Percentiles rank a stretch among this genome's conserved stretches.
These are phyloP conservation scores for Ptyas mucosa DNA, from an alignment of 2,113 vertebrate genomes.

Conservation along the genomic window DNA sequence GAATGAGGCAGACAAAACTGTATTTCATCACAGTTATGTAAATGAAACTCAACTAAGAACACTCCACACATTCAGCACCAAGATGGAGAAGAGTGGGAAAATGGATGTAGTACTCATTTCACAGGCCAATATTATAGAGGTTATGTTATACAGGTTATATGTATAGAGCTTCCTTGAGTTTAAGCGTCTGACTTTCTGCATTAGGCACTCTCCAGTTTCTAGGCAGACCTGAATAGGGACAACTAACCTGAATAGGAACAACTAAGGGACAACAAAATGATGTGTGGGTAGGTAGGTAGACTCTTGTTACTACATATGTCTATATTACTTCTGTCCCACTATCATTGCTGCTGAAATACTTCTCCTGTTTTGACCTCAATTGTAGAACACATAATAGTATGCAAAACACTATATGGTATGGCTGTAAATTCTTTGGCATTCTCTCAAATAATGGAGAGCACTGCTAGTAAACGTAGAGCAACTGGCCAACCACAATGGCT, in stretches of 20 bases:
- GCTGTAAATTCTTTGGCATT: background rate
- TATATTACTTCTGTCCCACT: background rate
- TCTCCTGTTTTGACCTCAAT: background rate
- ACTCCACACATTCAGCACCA: background rate
- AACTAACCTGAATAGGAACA: background rate
- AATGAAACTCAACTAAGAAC: constrained; percentile 4
- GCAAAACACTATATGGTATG: background rate
- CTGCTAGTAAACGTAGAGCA: background rate
- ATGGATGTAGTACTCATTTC: background rate
- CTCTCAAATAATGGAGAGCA: background rate
- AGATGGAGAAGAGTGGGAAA: background rate
- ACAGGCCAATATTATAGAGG: background rate
- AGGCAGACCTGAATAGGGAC: background rate
- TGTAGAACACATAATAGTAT: background rate
- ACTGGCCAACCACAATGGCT: background rate
- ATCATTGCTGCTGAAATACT: background rate
- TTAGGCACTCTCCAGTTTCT: background rate
- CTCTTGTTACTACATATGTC: background rate
- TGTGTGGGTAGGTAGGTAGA: background rate
- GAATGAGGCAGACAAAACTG: constrained; percentile 44
- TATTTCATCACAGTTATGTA: constrained; percentile 53
- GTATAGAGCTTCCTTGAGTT: background rate
- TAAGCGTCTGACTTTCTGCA: background rate
- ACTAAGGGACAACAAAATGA: background rate
- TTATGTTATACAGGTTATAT: background rate